phyloP scores from a whole-genome alignment of 2,888 invertebrate species.

The Campaea margaritaria region DNA sequence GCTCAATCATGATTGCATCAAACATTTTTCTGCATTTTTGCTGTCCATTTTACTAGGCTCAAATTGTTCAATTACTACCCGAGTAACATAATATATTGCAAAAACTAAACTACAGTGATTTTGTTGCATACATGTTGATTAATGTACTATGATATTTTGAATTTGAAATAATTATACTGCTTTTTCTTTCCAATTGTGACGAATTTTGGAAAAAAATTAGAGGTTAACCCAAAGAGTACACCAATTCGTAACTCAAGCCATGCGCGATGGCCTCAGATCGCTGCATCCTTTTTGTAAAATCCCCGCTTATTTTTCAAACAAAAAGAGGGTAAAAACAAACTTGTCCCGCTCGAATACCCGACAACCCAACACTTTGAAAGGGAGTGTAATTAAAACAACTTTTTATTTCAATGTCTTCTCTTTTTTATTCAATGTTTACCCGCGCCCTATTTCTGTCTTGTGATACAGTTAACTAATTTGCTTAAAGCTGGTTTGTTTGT shows the following conservation, averaged over 20 bases:
- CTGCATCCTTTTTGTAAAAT: conserved; percentile 23
- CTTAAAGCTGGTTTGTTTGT: not conserved
- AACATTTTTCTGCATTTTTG: too few species aligned
- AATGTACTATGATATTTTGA: too few species aligned
- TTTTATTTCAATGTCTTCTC: conserved; percentile 5
- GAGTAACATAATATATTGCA: too few species aligned
- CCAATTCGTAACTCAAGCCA: conserved; percentile 1
- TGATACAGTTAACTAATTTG: not conserved
- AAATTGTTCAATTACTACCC: too few species aligned
- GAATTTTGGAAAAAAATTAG: too few species aligned
- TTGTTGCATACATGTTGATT: too few species aligned
- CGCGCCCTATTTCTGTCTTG: not conserved
- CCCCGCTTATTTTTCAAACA: conserved; percentile 36
- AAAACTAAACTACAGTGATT: too few species aligned
- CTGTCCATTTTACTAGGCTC: too few species aligned
- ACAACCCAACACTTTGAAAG: conserved; percentile 47
- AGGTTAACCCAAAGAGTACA: not conserved
- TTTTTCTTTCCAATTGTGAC: too few species aligned
- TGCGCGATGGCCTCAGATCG: conserved; percentile 14
- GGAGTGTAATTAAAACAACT: conserved; percentile 65
- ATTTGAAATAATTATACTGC: too few species aligned
- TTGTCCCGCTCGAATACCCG: conserved; percentile 37
- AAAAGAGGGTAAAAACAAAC: conserved; percentile 29
- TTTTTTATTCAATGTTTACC: conserved; percentile 49
- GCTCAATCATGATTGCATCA: too few species aligned